Percentiles rank a stretch among this genome's conserved stretches.
Evolutionary conservation across 37 sponge, comb jelly and placozoan species (phyloP).

Genomic region (Axinella damicornis): DNA sequence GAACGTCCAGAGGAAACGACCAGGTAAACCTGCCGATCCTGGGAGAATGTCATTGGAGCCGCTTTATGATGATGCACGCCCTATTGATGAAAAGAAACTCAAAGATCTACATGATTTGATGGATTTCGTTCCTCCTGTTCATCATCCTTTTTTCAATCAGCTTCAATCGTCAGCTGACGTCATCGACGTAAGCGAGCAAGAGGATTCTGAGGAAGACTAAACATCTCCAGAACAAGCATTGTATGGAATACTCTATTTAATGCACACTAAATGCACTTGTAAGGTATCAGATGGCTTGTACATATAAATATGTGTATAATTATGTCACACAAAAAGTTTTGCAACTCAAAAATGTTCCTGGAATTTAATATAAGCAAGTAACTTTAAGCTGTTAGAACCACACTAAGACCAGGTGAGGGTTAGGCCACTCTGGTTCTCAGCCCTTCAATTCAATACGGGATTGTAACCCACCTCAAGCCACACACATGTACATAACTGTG

Average conservation of each 20-base stretch:
- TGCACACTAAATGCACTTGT: neutral
- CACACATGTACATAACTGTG: too few species aligned
- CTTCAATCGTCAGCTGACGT: neutral
- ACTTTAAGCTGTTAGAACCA: neutral
- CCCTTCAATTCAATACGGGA: too few species aligned
- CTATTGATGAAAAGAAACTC: conserved; percentile 6
- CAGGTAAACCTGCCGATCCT: conserved; percentile 20
- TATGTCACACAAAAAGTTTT: neutral
- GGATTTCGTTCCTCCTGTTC: conserved; percentile 21
- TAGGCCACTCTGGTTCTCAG: too few species aligned
- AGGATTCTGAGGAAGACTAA: neutral
- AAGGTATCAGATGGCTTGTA: too few species aligned
- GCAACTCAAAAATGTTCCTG: neutral
- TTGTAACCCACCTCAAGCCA: too few species aligned
- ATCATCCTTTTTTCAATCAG: conserved; percentile 8
- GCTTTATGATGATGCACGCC: neutral
- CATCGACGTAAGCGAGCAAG: neutral
- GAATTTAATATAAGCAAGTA: neutral
- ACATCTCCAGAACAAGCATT: too few species aligned
- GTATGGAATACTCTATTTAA: too few species aligned
- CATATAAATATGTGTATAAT: neutral
- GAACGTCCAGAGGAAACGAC: conserved; percentile 3
- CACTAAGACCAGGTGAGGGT: neutral
- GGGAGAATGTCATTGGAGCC: neutral
- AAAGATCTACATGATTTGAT: neutral